A percentile compares a stretch with the other conserved stretches of the same genome.
These are phyloP conservation scores for Balaenoptera acutorostrata DNA, from an alignment of 2,113 vertebrate genomes.

Conservation along the genomic window DNA sequence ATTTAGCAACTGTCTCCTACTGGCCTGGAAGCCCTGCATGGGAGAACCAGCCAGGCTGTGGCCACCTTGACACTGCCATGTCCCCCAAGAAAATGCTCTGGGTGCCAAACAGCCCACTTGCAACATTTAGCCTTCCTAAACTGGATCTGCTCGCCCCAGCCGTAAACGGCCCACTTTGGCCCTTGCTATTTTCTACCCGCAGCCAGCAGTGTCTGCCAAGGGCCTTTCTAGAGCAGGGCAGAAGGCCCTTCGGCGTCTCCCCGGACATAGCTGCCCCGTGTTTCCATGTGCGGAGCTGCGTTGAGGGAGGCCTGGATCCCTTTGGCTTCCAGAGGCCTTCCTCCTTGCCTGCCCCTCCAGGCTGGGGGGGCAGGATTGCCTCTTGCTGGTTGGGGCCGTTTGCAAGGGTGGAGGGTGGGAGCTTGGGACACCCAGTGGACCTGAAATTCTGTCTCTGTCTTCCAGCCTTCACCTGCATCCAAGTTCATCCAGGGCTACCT, in stretches of 20 bases:
- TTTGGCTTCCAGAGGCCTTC: not conserved
- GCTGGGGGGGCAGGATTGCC: not conserved
- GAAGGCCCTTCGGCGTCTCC: not conserved
- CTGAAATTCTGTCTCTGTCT: constrained; percentile 43
- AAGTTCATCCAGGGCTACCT: constrained; percentile 93
- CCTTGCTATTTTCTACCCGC: not conserved
- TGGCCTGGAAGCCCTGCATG: not conserved
- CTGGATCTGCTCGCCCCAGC: no score
- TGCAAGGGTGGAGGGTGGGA: not conserved
- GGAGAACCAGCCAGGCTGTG: not conserved
- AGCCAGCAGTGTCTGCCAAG: not conserved
- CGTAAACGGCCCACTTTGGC: rapidly evolving
- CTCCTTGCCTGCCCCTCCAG: not conserved
- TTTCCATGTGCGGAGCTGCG: not conserved
- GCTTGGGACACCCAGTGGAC: not conserved
- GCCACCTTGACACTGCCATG: not conserved
- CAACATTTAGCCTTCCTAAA: not conserved
- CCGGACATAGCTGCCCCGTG: not conserved
- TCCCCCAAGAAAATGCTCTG: no score
- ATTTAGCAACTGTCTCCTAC: not conserved
- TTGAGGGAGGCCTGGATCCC: not conserved
- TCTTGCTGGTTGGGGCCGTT: not conserved
- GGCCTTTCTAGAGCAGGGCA: not conserved
- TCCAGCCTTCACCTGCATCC: constrained; percentile 87
- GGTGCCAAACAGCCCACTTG: not conserved